phyloP scores from a whole-genome alignment of 2,888 invertebrate species.

The Macrosoma leucophasiata region DNA sequence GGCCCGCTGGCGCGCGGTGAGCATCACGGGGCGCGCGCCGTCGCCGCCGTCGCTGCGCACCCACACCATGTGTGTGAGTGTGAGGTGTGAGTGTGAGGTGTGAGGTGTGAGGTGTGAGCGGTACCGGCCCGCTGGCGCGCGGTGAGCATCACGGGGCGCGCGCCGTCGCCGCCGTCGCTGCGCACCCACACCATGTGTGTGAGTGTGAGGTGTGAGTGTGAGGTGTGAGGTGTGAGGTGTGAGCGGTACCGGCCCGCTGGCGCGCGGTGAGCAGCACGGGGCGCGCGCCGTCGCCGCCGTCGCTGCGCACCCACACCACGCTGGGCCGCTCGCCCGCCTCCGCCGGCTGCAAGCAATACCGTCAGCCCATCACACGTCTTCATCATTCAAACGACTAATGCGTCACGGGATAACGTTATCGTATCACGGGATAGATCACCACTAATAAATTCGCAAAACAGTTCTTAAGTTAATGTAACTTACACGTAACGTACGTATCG shows the following conservation, averaged over 20 bases:
- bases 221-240: neutral
- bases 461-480: no score
- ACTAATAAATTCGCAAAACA: no score
- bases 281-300: constrained; percentile 44
- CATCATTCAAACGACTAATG: no score
- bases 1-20: constrained; percentile 39
- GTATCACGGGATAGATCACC: no score
- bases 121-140: constrained; percentile 48
- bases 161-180: constrained; percentile 41
- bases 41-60: no score
- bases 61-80: no score
- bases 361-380: no score
- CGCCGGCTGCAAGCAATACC: constrained; percentile 17
- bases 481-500: no score
- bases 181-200: constrained; percentile 40
- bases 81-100: neutral
- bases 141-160: constrained; percentile 56
- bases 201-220: no score
- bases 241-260: constrained; percentile 41
- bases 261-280: constrained; percentile 58
- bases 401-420: no score
- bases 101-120: no score
- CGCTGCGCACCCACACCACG: constrained; percentile 40
- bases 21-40: no score
- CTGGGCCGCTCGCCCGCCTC: constrained; percentile 37